Evolutionary conservation across 2,113 vertebrate species (phyloP).

Genomic region (Polypterus bichir): DNA sequence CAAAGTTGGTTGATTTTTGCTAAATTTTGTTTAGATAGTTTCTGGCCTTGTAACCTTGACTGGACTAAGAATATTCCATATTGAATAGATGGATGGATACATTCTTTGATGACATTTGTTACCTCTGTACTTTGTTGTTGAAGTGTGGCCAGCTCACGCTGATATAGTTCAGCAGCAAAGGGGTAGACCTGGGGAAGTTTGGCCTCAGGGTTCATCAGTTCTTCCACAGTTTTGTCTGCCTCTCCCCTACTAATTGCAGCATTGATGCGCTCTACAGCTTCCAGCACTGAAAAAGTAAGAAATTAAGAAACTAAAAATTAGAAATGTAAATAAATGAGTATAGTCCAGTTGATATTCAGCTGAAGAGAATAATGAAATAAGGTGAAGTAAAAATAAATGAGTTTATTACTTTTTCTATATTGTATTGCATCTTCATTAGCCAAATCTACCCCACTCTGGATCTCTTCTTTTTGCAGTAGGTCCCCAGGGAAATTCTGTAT

Average conservation of each 20-base stretch:
- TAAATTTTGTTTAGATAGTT: too few species aligned
- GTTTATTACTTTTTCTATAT: constrained; percentile 64
- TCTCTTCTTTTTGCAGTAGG: constrained; percentile 73
- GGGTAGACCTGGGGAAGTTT: constrained; percentile 81
- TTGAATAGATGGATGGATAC: too few species aligned
- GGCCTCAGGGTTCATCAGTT: constrained; percentile 82
- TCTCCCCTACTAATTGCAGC: constrained; percentile 61
- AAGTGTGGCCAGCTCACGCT: constrained; percentile 74
- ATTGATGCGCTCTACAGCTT: constrained; percentile 74
- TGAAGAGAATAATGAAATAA: too few species aligned
- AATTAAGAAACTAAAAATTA: background rate
- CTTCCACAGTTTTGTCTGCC: constrained; percentile 68
- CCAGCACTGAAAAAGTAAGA: constrained; percentile 50
- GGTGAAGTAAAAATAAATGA: background rate
- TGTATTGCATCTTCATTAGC: constrained; percentile 65
- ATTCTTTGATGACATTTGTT: constrained; percentile 2
- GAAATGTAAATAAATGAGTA: too few species aligned
- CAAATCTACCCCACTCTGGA: constrained; percentile 70
- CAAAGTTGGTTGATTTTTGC: too few species aligned
- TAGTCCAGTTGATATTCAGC: too few species aligned
- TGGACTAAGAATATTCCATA: too few species aligned
- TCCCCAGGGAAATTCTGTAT: constrained; percentile 52
- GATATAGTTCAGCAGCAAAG: constrained; percentile 79
- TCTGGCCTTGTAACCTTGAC: too few species aligned
- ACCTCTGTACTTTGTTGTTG: constrained; percentile 87